Conservation (phyloP, 2,113 vertebrate genomes). For the Sturnus vulgaris region DNA sequence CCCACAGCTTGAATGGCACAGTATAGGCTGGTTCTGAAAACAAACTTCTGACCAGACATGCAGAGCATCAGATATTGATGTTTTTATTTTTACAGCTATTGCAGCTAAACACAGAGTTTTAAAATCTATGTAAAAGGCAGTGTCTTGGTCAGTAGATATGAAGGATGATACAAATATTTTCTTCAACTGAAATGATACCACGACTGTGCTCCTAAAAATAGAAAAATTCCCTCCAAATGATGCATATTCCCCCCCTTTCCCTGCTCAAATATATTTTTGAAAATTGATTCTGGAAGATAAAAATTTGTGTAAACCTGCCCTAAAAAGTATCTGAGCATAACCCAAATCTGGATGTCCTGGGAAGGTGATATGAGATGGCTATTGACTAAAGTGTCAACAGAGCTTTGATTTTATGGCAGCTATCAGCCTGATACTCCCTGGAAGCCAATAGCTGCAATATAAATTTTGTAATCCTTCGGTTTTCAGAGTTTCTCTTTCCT, state of each 20-base stretch:
- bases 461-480: conserved; percentile 48
- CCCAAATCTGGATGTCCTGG: neutral
- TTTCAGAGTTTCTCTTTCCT: conserved; percentile 59
- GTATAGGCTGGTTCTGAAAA: neutral
- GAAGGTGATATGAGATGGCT: neutral
- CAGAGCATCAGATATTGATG: neutral
- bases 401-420: conserved; percentile 54
- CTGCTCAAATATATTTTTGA: neutral
- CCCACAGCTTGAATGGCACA: neutral
- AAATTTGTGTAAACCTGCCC: neutral
- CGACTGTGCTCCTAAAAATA: neutral
- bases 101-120: neutral
- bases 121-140: neutral
- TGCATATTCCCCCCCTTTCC: neutral
- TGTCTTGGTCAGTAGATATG: neutral
- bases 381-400: conserved; percentile 59
- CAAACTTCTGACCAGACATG: neutral
- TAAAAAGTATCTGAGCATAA: neutral
- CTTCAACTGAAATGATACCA: neutral
- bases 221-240: neutral
- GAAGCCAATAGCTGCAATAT: conserved; percentile 65
- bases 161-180: neutral
- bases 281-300: neutral
- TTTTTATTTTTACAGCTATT: neutral
- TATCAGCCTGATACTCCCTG: conserved; percentile 32